Percentiles rank a stretch among this genome's conserved stretches.
These are phyloP conservation scores for Lepidurus packardi DNA, from an alignment of 1,140 invertebrate genomes.

Conservation along the genomic window DNA sequence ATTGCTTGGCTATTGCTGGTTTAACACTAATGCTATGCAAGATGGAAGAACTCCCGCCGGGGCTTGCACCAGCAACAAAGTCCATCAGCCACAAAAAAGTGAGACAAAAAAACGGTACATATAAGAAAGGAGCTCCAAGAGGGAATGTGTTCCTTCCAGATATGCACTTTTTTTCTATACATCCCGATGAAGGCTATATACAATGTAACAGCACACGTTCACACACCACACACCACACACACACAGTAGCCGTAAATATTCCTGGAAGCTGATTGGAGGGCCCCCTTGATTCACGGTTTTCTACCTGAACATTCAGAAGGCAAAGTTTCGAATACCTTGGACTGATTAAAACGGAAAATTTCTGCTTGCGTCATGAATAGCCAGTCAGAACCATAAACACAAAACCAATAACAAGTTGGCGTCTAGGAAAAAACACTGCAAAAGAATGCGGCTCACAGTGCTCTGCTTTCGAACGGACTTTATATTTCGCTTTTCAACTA, in stretches of 20 bases:
- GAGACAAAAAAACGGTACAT: not conserved
- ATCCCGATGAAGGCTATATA: not conserved
- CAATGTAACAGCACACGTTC: not conserved
- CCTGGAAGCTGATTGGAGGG: not conserved
- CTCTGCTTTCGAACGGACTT: not conserved
- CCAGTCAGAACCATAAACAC: not conserved
- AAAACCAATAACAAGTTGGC: not conserved
- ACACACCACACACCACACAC: not conserved
- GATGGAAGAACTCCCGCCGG: slow-evolving; percentile 8
- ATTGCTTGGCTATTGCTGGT: not conserved
- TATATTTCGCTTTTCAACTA: not conserved
- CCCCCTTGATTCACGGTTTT: not conserved
- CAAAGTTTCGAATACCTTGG: slow-evolving; percentile 14
- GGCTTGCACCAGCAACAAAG: not conserved
- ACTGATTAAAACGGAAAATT: not conserved
- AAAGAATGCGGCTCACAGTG: not conserved
- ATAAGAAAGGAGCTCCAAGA: slow-evolving; percentile 9
- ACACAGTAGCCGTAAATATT: not conserved
- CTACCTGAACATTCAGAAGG: not conserved
- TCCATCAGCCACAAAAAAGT: not conserved
- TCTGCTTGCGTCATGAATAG: not conserved
- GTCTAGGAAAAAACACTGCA: not conserved
- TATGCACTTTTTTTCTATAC: not conserved
- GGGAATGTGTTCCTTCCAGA: not conserved
- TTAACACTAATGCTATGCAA: slow-evolving; percentile 19